A percentile compares a stretch with the other conserved stretches of the same genome.
These are phyloP conservation scores for Archocentrus centrarchus DNA, from an alignment of 2,113 vertebrate genomes.

Conservation along the genomic window DNA sequence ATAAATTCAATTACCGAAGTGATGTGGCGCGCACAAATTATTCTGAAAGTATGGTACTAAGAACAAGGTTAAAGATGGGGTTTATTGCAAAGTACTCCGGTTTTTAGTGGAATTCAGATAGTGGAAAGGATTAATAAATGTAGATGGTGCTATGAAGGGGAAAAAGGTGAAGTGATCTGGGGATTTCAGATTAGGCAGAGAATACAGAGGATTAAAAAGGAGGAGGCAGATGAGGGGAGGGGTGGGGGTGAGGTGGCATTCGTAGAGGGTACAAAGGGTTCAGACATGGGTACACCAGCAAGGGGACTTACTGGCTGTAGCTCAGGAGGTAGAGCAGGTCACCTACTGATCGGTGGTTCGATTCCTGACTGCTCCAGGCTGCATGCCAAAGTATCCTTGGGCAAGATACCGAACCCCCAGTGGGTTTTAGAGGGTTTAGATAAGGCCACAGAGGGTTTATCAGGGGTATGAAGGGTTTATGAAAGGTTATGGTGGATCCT, in stretches of 20 bases:
- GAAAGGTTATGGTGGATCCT: neutral
- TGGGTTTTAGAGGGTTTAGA: neutral
- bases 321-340: too few relatives aligned
- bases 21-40: neutral
- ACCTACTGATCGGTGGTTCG: too few relatives aligned
- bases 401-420: too few relatives aligned
- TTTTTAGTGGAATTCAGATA: neutral
- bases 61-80: neutral
- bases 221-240: too few relatives aligned
- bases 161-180: too few relatives aligned
- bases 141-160: neutral
- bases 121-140: neutral
- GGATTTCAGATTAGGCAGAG: neutral
- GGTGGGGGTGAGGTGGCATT: too few relatives aligned
- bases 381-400: too few relatives aligned
- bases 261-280: too few relatives aligned
- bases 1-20: neutral
- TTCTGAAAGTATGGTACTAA: neutral
- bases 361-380: too few relatives aligned
- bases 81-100: neutral
- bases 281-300: too few relatives aligned
- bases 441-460: neutral
- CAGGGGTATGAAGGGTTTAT: neutral
- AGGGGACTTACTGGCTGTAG: too few relatives aligned
- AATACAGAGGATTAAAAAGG: neutral